Evolutionary conservation across 2,888 invertebrate genomes (phyloP), one percentile per base, ranked within the genome.

Genomic region (Drosophila prolongata): DNA sequence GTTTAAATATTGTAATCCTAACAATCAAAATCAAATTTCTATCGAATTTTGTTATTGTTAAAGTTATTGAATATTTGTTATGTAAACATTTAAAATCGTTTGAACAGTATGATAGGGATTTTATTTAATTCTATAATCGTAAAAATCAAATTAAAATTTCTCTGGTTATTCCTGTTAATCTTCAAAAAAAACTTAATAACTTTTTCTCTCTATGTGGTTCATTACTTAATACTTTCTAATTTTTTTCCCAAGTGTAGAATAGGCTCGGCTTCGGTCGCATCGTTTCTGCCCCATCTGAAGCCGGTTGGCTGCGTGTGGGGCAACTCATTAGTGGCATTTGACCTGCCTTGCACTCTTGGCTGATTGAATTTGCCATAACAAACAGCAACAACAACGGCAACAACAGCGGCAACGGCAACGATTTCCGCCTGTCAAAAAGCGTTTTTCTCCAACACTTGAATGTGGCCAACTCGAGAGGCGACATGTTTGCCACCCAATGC

Each of bases 291-390:
- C 19, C 66, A 66, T 66, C 64, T 27, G 73, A 49, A 49, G 61
- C 42, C 44, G 60, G 30, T n/a, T 74, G 62, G 70, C 83, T 78
- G 83, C 83, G 80, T 86, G 84, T 89, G 83, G 87, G 80, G 80
- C 78, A 89, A 88, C 81, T 88, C 88, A 89, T 89, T 89, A 90
- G 90, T 89, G 90, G 81, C 88, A 85, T 90, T 89, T 89, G 89
- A 90, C 89, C 89, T 80, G 79, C 57, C 80, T 79, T 84, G 82
- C 87, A 76, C 76, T 77, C 80, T 77, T 73, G 77, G 76, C 74
- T 81, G 85, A 85, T 85, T 84, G 84, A 85, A 87, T 85, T 85
- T 81, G 76, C 79, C 79, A 85, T 65, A 70, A 54, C 67, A 74
- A 73, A 73, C 69, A 75, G 53, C 43, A 54, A 40, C 43, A 16